phyloP scores from a whole-genome alignment of 2,888 invertebrate genomes.

The Rotaria magnacalcarata region DNA sequence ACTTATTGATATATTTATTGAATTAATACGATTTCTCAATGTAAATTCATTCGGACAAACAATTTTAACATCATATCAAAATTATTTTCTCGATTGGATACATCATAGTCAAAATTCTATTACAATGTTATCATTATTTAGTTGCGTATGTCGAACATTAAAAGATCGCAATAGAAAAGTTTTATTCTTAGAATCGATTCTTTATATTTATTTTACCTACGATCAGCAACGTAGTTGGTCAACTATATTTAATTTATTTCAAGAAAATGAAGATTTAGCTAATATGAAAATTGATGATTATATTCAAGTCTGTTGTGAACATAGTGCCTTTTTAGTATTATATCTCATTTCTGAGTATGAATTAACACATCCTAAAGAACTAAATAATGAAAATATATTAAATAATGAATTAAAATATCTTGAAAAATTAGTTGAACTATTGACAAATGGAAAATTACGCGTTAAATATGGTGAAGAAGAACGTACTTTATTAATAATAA shows the following conservation, averaged over 20 bases:
- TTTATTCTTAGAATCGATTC: background rate
- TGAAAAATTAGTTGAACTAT: conserved; percentile 29
- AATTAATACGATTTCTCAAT: conserved; percentile 32
- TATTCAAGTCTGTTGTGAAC: conserved; percentile 19
- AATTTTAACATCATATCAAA: background rate
- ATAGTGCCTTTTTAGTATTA: conserved; percentile 17
- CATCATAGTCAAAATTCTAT: conserved; percentile 28
- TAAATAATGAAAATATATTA: background rate
- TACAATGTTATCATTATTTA: conserved; percentile 4
- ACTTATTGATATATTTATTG: conserved; percentile 18
- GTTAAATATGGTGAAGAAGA: conserved; percentile 24
- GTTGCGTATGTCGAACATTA: conserved; percentile 2
- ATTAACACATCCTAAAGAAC: background rate
- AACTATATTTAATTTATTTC: background rate
- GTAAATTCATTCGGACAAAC: conserved; percentile 4
- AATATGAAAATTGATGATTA: conserved; percentile 16
- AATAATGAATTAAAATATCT: background rate
- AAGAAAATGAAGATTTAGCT: background rate
- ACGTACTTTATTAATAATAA: background rate
- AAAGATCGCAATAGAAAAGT: conserved; percentile 9
- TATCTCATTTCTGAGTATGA: conserved; percentile 9
- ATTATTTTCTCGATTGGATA: conserved; percentile 33
- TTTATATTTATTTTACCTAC: background rate
- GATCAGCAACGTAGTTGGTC: background rate
- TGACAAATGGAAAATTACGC: background rate